These are phyloP conservation scores for Lasioglossum malachurum DNA, from an alignment of 2,888 invertebrate genomes.

Conservation along the genomic window DNA sequence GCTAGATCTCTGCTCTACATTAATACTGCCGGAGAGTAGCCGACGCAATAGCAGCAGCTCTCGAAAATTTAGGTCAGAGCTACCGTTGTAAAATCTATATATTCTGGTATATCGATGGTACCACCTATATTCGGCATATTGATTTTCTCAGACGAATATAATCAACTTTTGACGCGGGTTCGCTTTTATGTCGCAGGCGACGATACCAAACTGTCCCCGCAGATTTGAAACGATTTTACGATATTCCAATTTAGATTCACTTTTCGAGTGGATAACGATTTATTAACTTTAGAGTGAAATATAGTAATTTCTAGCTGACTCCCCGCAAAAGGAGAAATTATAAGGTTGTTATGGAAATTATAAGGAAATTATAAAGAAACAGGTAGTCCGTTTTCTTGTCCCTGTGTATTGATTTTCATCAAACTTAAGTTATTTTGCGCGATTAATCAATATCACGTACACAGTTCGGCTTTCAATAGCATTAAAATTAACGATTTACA, in stretches of 20 bases:
- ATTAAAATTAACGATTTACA: no score
- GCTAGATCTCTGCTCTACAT: not conserved
- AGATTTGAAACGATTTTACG: not conserved
- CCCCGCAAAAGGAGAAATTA: no score
- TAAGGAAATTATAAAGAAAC: no score
- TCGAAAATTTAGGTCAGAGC: not conserved
- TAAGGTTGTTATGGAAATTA: no score
- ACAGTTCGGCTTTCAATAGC: not conserved
- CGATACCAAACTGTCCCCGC: not conserved
- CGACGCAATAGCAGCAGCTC: not conserved
- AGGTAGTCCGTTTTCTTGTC: not conserved
- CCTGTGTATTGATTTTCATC: not conserved
- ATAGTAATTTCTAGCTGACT: no score
- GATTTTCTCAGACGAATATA: not conserved
- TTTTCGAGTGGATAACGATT: not conserved
- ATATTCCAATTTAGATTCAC: not conserved
- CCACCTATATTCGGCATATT: not conserved
- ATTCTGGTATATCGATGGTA: not conserved
- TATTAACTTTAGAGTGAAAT: not conserved
- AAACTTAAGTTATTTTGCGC: not conserved
- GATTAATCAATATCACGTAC: not conserved
- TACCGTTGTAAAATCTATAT: not conserved
- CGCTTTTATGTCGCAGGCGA: not conserved
- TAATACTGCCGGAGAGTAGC: not conserved
- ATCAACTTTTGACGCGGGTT: not conserved